Evolutionary conservation across 1,140 invertebrate genomes (phyloP).

Genomic region (Arion vulgaris): DNA sequence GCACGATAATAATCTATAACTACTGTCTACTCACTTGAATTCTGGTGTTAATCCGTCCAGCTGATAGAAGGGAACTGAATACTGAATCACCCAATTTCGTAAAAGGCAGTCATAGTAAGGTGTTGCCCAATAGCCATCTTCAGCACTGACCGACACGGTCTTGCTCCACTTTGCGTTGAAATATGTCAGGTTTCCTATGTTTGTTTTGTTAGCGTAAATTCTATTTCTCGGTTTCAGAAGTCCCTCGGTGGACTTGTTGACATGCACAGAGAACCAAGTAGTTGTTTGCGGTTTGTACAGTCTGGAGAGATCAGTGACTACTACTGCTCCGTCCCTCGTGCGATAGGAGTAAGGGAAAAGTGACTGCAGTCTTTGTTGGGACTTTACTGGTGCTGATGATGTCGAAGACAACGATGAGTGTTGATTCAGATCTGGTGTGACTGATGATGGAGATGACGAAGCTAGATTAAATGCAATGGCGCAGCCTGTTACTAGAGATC

Average conservation of each 20-base stretch:
- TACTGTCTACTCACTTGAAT: constrained; percentile 54
- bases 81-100: constrained; percentile 51
- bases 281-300: constrained; percentile 39
- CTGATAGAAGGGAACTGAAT: constrained; percentile 55
- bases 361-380: neutral
- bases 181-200: constrained; percentile 35
- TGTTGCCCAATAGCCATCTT: constrained; percentile 51
- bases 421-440: neutral
- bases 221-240: constrained; percentile 36
- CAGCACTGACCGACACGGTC: constrained; percentile 39
- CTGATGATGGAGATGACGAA: neutral
- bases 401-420: neutral
- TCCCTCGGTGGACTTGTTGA: constrained; percentile 31
- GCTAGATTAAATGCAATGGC: constrained; percentile 50
- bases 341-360: constrained; percentile 50
- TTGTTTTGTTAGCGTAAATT: constrained; percentile 40
- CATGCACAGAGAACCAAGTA: constrained; percentile 42
- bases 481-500: constrained; percentile 47
- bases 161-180: constrained; percentile 39
- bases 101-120: constrained; percentile 55
- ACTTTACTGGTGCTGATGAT: neutral
- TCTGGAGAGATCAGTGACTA: constrained; percentile 44
- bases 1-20: neutral
- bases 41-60: constrained; percentile 34
- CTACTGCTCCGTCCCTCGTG: constrained; percentile 14